Evolutionary conservation across 2,113 vertebrate species (phyloP), one percentile per base, ranked within the genome.

Genomic region (Eolophus roseicapilla): DNA sequence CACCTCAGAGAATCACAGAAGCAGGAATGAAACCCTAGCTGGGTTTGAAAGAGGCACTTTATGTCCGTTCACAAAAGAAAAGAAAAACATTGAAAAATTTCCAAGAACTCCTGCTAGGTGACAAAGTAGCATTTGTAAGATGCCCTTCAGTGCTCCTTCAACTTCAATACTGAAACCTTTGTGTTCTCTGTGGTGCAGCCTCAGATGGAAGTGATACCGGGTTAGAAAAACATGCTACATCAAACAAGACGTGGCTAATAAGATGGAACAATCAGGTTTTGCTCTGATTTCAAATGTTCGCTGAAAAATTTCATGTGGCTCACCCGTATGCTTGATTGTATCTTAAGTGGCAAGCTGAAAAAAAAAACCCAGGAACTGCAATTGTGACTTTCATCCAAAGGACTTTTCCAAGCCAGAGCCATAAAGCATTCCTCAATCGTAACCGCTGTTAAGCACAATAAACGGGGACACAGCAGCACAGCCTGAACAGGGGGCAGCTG

Each of bases 31-130:
- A 95, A 95, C 81, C 92, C 82, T 77, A 79, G 95, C 73, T 96
- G 94, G 82, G 82, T 95, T 95, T 96, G 73, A 92, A 97, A 96
- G 92, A 96, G 82, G 69, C 86, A 86, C 87, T 97, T 96, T 96
- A 88, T 91, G 89, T 92, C 93, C 53, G 28, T 65, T 97, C 82
- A 92, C 94, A 95, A 97, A 96, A 94, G 92, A 94, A 82, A 96
- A 91, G 88, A 85, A 88, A 95, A 92, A 94, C 73, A 85, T 78
- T 81, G 88, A 95, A 95, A 94, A 90, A 59, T 86, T 86, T 94
- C 90, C 89, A 94, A 89, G 87, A 86, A 89, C 82, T 92, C 92
- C 93, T 95, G 93, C 92, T 94, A 96, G 75, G 96, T 91, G 81
- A 94, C 78, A 93, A 97, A 95, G 91, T 86, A 86, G 84, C 80